Evolutionary conservation across 2,888 invertebrate species (phyloP).

Genomic region (Cryptocheilus praepositus): DNA sequence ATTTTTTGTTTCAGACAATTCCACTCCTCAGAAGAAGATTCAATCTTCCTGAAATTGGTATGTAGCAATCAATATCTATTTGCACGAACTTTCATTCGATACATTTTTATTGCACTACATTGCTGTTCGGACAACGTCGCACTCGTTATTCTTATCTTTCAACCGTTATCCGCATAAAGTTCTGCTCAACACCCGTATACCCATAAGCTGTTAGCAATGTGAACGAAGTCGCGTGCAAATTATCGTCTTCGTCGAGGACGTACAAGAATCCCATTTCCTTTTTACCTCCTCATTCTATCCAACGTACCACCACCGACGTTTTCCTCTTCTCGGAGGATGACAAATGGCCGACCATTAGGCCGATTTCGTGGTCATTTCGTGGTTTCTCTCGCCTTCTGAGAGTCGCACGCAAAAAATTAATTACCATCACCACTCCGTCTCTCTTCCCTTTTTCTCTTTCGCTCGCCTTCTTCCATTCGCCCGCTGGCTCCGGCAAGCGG

Average conservation of each 20-base stretch:
- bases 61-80: too few relatives aligned
- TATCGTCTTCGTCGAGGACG: constrained; percentile 46
- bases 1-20: too few relatives aligned
- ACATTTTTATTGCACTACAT: too few relatives aligned
- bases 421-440: constrained; percentile 50
- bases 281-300: not conserved
- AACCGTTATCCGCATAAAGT: too few relatives aligned
- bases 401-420: constrained; percentile 67
- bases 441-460: not conserved
- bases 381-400: constrained; percentile 40
- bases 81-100: too few relatives aligned
- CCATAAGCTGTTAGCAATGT: not conserved
- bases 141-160: too few relatives aligned
- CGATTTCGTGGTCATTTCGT: constrained; percentile 65
- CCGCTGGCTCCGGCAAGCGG: too few relatives aligned
- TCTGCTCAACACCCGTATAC: too few relatives aligned
- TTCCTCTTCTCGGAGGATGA: constrained; percentile 55
- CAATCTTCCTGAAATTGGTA: too few relatives aligned
- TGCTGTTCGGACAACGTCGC: too few relatives aligned
- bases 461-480: not conserved
- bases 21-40: too few relatives aligned
- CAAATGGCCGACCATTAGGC: constrained; percentile 67
- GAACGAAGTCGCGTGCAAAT: constrained; percentile 52
- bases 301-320: not conserved
- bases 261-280: constrained; percentile 15